A percentile compares a stretch with the other conserved stretches of the same genome.
Evolutionary conservation across 2,113 vertebrate genomes (phyloP).

Genomic region (Malurus elegans): DNA sequence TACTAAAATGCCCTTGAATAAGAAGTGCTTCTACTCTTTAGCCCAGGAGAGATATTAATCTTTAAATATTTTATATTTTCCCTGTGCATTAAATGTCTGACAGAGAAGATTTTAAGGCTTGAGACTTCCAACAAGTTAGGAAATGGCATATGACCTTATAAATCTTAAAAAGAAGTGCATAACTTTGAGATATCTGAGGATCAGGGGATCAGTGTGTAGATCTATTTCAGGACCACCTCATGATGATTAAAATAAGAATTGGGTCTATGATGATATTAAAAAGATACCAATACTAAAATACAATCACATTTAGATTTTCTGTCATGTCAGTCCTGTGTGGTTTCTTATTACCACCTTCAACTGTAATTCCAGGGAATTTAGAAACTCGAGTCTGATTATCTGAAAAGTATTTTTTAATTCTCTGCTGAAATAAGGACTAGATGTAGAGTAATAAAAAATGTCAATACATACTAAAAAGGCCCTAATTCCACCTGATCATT

Average conservation of each 20-base stretch:
- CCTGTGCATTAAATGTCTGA: background rate
- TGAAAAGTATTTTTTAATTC: background rate
- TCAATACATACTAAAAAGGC: background rate
- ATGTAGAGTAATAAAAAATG: background rate
- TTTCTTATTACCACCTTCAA: background rate
- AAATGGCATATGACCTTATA: background rate
- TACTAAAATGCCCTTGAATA: background rate
- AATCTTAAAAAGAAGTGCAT: background rate
- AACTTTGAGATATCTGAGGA: background rate
- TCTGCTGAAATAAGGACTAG: background rate
- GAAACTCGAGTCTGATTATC: background rate
- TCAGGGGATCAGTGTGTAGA: background rate
- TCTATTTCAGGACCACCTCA: background rate
- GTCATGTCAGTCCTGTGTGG: background rate
- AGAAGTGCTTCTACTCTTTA: background rate
- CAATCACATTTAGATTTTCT: background rate
- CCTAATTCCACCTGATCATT: background rate
- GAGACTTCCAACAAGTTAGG: background rate
- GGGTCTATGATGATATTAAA: background rate
- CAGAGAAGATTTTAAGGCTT: background rate
- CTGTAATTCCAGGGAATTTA: background rate
- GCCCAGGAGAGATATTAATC: background rate
- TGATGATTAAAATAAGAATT: background rate
- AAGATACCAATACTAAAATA: background rate
- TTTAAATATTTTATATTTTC: background rate